Base-by-base conservation (phyloP, 2,888 invertebrate species). In the Agonum fuliginosum region DNA sequence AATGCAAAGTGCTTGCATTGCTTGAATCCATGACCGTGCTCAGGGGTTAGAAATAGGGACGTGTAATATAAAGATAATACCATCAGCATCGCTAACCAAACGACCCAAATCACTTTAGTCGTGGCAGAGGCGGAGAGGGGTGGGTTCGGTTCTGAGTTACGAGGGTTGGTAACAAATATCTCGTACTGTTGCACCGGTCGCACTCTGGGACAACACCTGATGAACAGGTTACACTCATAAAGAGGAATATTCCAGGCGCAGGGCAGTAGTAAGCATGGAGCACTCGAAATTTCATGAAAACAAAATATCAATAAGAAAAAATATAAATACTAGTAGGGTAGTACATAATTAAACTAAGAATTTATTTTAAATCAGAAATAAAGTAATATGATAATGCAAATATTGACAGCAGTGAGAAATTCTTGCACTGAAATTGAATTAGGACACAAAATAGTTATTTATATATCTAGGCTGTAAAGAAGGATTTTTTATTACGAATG, bases 101-200 rank as follows among this genome's bases (percentile, higher is more conserved):
- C 54, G 54, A 54, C 54, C 54, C 54, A 54, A 54, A 54, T 54
- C 54, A 54, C 54, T 54, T 54, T 54, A 54, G 54, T n/a, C n/a
- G n/a, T n/a, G n/a, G n/a, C n/a, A n/a, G n/a, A n/a, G n/a, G n/a
- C 22, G 12, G 54, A 54, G 54, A 24, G 54, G 54, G 0, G 43
- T 14, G 5, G 43, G 43, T 14, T 43, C 43, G 12, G 14, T 43
- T 5, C 5, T 51, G 54, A n/a, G 48, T 20, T 14, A n/a, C 54
- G 24, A 1, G 54, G 22, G 10, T 24, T n/a, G 22, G 22, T 37
- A 22, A 54, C 54, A 54, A 54, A 27, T 54, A 10, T 6, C 0
- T 12, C 24, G 12, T 12, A 20, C 20, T 20, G 17, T 2, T 54
- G 58, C 30, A 17, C 12, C 46, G 17, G 12, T 46, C 46, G 17